Evolutionary conservation across 2,797 vertebrate genomes (phyloP), one percentile per base, ranked within the genome.

Genomic region (Onychomys leucogaster): DNA sequence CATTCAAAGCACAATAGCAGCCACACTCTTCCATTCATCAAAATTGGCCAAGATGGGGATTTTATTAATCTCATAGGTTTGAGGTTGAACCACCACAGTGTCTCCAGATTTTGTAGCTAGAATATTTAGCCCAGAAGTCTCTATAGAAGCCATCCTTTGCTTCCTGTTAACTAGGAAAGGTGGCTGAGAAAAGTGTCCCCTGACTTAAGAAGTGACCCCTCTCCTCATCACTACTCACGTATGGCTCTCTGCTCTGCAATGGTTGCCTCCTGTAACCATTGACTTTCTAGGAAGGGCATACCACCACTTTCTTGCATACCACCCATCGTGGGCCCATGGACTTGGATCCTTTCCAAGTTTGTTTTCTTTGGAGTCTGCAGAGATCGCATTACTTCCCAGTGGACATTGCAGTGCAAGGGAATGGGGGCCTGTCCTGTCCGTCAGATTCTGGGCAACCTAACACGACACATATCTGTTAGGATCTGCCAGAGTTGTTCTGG

Each of bases 251-350:
- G 0, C 5, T 23, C 55, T 32, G 0, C 23, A 5, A 3, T 4
- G 3, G 32, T 67, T 46, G 11, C 29, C 32, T 16, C 11, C 0
- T 2, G 25, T 0, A 43, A 29, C 59, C 4, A 6, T 0, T 25
- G 46, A 77, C 3, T 37, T 63, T 41, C 59, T 41, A 5, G 32
- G 61, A 83, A 91, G 10, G 41, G 0, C 2, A 1, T 1, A 23
- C 5, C 41, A 3, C 25, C 32, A n/a, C n/a, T n/a, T n/a, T n/a
- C n/a, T n/a, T n/a, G 0, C 2, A 1, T 1, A 23, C 5, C 41
- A 3, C 25, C 32, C 6, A 4, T 32, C 17, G 3, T 41, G 29
- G 34, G 16, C 49, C 25, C 37, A 6, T 3, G n/a, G 12, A 13
- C 27, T 0, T 7, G 1, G 1, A 9, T 63, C 57, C 37, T 69